phyloP scores from a whole-genome alignment of 1,140 invertebrate species.

The Mesaphorura yosii region DNA sequence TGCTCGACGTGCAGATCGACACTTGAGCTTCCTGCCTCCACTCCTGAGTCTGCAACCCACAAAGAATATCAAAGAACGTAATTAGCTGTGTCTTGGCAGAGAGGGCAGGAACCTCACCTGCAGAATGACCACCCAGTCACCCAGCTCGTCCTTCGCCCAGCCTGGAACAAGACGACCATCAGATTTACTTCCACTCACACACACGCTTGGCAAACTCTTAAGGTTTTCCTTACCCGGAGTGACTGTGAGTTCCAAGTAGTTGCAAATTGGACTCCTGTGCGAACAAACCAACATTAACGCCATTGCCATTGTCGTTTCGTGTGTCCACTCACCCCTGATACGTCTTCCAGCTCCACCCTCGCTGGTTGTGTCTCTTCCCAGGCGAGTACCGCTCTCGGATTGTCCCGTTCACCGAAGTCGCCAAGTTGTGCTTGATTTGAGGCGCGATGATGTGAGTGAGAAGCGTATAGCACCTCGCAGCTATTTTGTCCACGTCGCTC shows the following conservation, averaged over 20 bases:
- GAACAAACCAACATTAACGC: too few species aligned
- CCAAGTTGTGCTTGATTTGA: conserved; percentile 11
- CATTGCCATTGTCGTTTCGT: too few species aligned
- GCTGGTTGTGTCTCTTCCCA: conserved; percentile 1
- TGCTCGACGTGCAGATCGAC: conserved; percentile 20
- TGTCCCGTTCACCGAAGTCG: background rate
- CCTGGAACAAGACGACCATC: too few species aligned
- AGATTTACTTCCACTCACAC: too few species aligned
- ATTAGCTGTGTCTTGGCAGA: too few species aligned
- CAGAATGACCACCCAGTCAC: conserved; percentile 30
- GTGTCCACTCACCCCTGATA: too few species aligned
- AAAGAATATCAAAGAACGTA: too few species aligned
- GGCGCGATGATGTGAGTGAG: conserved; percentile 30
- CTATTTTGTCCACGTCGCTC: conserved; percentile 24
- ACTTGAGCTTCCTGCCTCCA: conserved; percentile 31
- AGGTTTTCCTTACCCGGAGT: too few species aligned
- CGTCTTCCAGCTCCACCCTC: conserved; percentile 27
- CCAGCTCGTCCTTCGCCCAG: conserved; percentile 30
- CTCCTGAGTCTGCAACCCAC: conserved; percentile 22
- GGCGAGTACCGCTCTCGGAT: background rate
- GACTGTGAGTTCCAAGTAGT: conserved; percentile 29
- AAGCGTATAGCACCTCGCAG: conserved; percentile 25
- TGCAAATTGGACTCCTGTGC: conserved; percentile 29
- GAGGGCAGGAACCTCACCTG: too few species aligned
- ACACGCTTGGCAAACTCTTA: too few species aligned